These are phyloP conservation scores for Grantiella picta DNA, from an alignment of 2,113 vertebrate genomes.

Conservation along the genomic window DNA sequence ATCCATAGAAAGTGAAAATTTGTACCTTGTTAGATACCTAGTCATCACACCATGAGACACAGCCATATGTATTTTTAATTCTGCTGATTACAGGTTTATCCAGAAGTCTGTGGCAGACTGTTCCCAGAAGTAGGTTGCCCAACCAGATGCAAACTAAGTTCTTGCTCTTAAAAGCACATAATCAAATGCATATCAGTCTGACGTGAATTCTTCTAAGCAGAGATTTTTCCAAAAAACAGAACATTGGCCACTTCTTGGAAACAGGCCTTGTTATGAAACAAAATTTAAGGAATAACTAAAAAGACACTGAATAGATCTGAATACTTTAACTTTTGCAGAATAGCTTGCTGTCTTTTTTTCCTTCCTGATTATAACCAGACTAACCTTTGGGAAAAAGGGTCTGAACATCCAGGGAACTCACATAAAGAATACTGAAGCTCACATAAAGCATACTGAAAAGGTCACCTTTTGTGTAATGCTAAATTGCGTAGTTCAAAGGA, in stretches of 20 bases:
- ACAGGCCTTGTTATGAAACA: neutral
- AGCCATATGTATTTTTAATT: neutral
- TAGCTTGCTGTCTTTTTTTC: neutral
- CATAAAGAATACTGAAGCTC: conserved; percentile 11
- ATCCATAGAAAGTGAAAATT: neutral
- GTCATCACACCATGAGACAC: neutral
- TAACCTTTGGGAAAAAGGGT: conserved; percentile 35
- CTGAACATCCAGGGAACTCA: neutral
- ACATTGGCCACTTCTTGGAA: neutral
- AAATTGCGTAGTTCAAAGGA: conserved; percentile 24
- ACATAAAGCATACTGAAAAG: conserved; percentile 48
- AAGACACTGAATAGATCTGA: neutral
- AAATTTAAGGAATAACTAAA: neutral
- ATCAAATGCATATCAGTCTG: neutral
- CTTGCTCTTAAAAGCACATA: neutral
- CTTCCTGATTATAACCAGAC: conserved; percentile 35
- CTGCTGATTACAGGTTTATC: neutral
- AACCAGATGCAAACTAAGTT: neutral
- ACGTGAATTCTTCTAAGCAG: neutral
- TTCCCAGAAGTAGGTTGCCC: neutral
- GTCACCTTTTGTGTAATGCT: conserved; percentile 33
- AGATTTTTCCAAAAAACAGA: neutral
- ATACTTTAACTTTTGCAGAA: neutral
- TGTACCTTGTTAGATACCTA: neutral
- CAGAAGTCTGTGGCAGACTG: neutral